phyloP scores from a whole-genome alignment of 2,113 vertebrate species.

The Cryptomyrus ogoouensis region DNA sequence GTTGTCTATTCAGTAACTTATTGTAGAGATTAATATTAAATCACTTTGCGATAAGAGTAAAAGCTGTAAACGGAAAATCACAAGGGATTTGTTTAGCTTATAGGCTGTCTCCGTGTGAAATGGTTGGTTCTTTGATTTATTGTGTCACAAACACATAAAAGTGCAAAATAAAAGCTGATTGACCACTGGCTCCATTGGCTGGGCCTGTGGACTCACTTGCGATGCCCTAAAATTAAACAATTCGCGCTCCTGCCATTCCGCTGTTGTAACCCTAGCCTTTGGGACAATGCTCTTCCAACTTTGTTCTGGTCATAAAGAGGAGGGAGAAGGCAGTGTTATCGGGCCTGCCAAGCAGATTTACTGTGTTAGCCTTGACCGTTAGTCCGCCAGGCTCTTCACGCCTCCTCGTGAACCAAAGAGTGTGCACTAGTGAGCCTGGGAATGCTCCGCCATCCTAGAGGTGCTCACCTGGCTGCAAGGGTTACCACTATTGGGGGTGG shows the following conservation, averaged over 20 bases:
- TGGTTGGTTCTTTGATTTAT: neutral
- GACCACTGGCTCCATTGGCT: neutral
- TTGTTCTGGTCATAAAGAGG: slow-evolving; percentile 46
- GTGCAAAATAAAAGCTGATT: neutral
- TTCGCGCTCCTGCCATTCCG: slow-evolving; percentile 27
- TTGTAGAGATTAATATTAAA: neutral
- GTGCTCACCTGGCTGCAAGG: neutral
- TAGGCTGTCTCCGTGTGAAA: neutral
- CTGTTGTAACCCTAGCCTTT: slow-evolving; percentile 43
- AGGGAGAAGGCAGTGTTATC: slow-evolving; percentile 30
- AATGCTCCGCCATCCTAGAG: neutral
- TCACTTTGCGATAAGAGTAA: neutral
- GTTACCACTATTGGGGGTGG: neutral
- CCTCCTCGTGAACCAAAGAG: slow-evolving; percentile 35
- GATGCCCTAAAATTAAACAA: slow-evolving; percentile 14
- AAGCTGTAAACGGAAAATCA: neutral
- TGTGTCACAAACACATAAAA: neutral
- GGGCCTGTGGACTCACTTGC: neutral
- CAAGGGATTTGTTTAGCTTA: neutral
- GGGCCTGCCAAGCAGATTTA: slow-evolving; percentile 61
- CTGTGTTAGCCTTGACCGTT: slow-evolving; percentile 63
- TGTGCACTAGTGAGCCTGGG: neutral
- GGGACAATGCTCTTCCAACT: slow-evolving; percentile 34
- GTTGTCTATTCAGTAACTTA: slow-evolving; percentile 3
- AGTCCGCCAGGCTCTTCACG: slow-evolving; percentile 23